Conservation (phyloP, 2,888 invertebrate species). For the Fabriciana adippe region DNA sequence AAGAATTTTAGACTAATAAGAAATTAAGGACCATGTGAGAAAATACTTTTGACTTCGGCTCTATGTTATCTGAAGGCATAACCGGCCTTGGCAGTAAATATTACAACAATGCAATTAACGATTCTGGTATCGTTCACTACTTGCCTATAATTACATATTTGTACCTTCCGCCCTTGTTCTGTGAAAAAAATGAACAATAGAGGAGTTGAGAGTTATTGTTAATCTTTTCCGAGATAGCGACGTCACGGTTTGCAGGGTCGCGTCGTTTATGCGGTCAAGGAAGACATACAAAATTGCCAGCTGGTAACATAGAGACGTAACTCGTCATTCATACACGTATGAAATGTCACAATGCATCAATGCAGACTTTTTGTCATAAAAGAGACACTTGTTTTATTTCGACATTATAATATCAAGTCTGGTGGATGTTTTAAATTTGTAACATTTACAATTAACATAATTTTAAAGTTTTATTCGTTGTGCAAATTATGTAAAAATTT, state of each 20-base stretch:
- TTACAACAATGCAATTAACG: conserved; percentile 55
- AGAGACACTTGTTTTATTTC: not conserved
- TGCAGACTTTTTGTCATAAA: conserved; percentile 15
- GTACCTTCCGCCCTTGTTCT: conserved; percentile 59
- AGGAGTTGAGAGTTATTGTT: conserved; percentile 49
- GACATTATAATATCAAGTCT: not conserved
- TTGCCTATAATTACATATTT: conserved; percentile 57
- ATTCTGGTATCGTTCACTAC: conserved; percentile 50
- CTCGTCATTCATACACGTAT: conserved; percentile 31
- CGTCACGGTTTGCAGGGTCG: conserved; percentile 51
- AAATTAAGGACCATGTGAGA: conserved; percentile 32
- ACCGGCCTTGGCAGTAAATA: conserved; percentile 51
- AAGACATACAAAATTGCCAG: conserved; percentile 31
- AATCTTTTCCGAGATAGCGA: conserved; percentile 49
- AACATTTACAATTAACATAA: conserved; percentile 2
- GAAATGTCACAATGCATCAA: conserved; percentile 29
- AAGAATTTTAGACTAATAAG: conserved; percentile 14
- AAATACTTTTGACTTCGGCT: conserved; percentile 40
- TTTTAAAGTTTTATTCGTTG: conserved; percentile 7
- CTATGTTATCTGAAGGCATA: conserved; percentile 50
- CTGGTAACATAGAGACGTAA: conserved; percentile 16
- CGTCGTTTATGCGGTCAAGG: conserved; percentile 57
- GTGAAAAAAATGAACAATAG: conserved; percentile 60
- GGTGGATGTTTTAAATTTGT: conserved; percentile 4
- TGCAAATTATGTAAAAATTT: conserved; percentile 8